These are phyloP conservation scores for Mus spretus DNA, from an alignment of 2,797 vertebrate genomes.

Conservation along the genomic window DNA sequence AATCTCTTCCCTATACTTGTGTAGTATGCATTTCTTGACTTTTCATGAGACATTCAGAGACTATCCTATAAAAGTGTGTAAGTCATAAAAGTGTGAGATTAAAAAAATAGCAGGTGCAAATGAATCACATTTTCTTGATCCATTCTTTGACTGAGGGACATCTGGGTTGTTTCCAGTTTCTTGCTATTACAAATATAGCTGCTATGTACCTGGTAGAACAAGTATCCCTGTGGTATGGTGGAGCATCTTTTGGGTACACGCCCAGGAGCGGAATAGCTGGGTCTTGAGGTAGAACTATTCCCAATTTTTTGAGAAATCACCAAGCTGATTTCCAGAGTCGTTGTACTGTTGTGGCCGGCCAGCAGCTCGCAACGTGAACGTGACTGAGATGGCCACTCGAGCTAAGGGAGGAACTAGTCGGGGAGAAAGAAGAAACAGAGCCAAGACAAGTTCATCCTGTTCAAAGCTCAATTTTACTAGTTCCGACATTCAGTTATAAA, in stretches of 20 bases:
- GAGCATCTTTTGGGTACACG: no score
- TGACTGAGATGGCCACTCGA: no score
- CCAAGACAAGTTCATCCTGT: no score
- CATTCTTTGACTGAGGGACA: neutral
- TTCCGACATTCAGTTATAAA: no score
- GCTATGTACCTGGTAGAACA: neutral
- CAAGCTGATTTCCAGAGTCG: neutral
- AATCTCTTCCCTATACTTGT: neutral
- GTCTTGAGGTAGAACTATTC: neutral
- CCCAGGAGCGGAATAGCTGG: neutral
- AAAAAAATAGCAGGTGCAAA: neutral
- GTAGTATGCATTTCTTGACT: neutral
- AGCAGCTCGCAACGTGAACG: no score
- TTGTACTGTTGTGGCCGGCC: neutral
- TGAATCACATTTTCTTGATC: neutral
- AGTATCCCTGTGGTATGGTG: neutral
- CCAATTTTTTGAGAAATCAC: neutral
- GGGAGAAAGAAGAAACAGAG: no score
- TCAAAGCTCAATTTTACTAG: no score
- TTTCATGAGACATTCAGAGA: no score
- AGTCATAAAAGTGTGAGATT: neutral
- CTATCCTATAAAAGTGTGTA: neutral
- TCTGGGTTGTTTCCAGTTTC: neutral
- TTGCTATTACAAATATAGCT: neutral
- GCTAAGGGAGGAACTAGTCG: no score